These are phyloP conservation scores for Microplitis manilae DNA, from an alignment of 2,888 invertebrate species.

Conservation along the genomic window DNA sequence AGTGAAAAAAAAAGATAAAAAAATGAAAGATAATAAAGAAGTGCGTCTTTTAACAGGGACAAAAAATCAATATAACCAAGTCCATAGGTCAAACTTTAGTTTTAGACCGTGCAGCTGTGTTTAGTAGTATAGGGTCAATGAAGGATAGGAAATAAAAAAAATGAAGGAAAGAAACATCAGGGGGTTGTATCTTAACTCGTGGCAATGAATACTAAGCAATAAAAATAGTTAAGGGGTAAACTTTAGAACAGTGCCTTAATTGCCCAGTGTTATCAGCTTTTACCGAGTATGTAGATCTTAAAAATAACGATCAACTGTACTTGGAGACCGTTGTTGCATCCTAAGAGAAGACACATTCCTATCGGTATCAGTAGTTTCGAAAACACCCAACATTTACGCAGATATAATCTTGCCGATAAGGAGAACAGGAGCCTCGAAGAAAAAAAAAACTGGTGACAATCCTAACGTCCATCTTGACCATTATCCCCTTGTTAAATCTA, in stretches of 20 bases:
- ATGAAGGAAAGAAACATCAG: neutral
- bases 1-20: neutral
- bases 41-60: conserved; percentile 27
- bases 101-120: neutral
- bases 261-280: conserved; percentile 15
- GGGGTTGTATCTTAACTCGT: conserved; percentile 8
- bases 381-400: neutral
- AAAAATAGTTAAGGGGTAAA: conserved; percentile 38
- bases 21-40: neutral
- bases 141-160: neutral
- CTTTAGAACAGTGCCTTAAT: conserved; percentile 6
- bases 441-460: conserved; percentile 14
- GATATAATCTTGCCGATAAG: neutral
- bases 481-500: conserved; percentile 35
- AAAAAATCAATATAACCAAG: conserved; percentile 45
- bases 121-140: neutral
- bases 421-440: neutral
- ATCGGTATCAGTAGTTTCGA: neutral
- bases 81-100: conserved; percentile 42
- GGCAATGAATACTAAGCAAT: conserved; percentile 28
- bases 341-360: neutral
- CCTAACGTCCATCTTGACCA: conserved; percentile 26
- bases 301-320: neutral
- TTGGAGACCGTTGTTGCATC: neutral
- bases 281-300: neutral